phyloP scores from a whole-genome alignment of 2,113 vertebrate species.

The Acrocephalus kingi region DNA sequence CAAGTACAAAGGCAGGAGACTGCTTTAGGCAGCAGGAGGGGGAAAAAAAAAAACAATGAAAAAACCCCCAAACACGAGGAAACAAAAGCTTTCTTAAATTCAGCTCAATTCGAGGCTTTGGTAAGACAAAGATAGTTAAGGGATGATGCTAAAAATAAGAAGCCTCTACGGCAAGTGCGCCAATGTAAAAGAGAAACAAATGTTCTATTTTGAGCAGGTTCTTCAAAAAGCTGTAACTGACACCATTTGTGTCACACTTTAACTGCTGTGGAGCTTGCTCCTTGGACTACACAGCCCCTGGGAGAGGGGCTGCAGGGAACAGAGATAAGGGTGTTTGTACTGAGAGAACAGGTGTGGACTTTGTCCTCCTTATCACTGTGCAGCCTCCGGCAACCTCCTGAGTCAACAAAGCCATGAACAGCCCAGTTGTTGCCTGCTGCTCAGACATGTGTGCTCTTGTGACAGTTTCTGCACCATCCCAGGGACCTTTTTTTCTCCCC shows the following conservation, averaged over 20 bases:
- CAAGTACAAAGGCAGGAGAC: background rate
- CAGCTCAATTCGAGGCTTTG: background rate
- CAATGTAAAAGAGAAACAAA: background rate
- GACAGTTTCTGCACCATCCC: background rate
- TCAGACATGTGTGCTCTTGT: background rate
- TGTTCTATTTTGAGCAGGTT: background rate
- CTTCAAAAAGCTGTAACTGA: background rate
- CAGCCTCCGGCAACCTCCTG: conserved; percentile 15
- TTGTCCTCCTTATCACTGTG: conserved; percentile 58
- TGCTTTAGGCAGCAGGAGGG: background rate
- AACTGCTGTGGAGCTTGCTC: conserved; percentile 37
- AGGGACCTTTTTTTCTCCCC: background rate
- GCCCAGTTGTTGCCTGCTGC: background rate
- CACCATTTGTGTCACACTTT: background rate
- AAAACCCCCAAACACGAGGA: background rate
- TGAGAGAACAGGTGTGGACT: conserved; percentile 60
- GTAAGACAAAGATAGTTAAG: background rate
- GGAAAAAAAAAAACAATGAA: background rate
- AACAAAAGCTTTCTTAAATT: background rate
- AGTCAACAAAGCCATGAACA: conserved; percentile 43
- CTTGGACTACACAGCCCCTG: background rate
- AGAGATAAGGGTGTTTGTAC: conserved; percentile 63
- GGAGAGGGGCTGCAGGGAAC: conserved; percentile 15
- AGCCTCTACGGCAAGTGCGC: background rate
- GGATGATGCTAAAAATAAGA: background rate